Evolutionary conservation across 2,888 invertebrate species (phyloP), one percentile per base, ranked within the genome.

Genomic region (Cenopis cana): DNA sequence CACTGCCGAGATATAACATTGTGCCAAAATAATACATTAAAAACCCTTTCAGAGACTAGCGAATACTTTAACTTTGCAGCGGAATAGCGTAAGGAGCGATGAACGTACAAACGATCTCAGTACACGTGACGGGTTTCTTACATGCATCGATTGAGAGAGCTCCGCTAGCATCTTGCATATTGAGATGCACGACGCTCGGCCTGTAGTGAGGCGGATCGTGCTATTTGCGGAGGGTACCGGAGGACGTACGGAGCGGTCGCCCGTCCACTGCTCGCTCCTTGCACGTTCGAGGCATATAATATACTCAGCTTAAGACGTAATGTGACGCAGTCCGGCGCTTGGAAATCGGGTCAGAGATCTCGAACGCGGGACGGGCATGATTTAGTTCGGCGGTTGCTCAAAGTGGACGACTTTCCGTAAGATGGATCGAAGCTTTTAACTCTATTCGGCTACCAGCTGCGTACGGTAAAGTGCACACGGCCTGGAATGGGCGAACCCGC

Each of bases 21-120:
- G 87, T 89, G 89, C 90, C 89, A 90, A 89, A 90, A 90, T 90
- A 91, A 90, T 87, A 86, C 86, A 91, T 91, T 91, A 88, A 90
- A 91, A 91, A 84, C 83, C 84, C 84, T 89, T 90, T 85, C 81
- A 79, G 77, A 81, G 81, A 83, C 82, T 87, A 88, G 88, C 82
- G 83, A 86, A 87, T 82, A 84, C 78, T 84, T 80, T 82, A 83
- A 87, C 82, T 89, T 89, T 85, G 78, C 83, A 85, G 82, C 78
- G 77, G 77, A 76, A 79, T 76, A 78, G 76, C 75, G 57, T 57
- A 69, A 18, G 61, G 56, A 56, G 66, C 67, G 49, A 61, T 71
- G 60, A 71, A 61, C 56, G 66, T 60, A 55, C 55, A 65, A 61
- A 55, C 67, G 66, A 60, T 61, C 56, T 54, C 17, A 33, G 56